phyloP scores from a whole-genome alignment of 1,140 invertebrate species.

The Hormaphis cornu region DNA sequence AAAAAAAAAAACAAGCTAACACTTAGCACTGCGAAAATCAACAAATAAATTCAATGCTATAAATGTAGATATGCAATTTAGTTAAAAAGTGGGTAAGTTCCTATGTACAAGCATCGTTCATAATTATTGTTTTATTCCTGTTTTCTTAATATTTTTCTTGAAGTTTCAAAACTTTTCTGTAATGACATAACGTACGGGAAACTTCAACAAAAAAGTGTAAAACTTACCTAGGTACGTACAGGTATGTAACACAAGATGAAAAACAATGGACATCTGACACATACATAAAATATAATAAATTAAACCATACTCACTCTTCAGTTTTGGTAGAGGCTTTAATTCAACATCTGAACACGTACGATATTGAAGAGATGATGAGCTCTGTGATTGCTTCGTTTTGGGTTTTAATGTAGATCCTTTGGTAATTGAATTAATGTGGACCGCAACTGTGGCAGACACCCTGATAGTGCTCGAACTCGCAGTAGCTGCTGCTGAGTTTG shows the following conservation, averaged over 20 bases:
- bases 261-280: too few relatives aligned
- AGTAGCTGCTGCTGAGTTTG: conserved; percentile 20
- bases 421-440: conserved; percentile 52
- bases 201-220: too few relatives aligned
- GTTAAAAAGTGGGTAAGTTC: too few relatives aligned
- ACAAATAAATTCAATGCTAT: neutral
- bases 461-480: neutral
- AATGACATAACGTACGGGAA: too few relatives aligned
- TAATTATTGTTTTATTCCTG: too few relatives aligned
- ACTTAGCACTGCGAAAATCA: too few relatives aligned
- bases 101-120: too few relatives aligned
- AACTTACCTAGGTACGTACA: too few relatives aligned
- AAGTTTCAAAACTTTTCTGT: too few relatives aligned
- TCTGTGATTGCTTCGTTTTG: conserved; percentile 50
- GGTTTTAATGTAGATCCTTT: conserved; percentile 44
- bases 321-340: conserved; percentile 47
- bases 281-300: neutral
- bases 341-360: conserved; percentile 49
- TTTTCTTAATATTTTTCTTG: too few relatives aligned
- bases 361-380: conserved; percentile 51
- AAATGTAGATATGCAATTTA: neutral
- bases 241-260: too few relatives aligned
- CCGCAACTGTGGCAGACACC: conserved; percentile 45
- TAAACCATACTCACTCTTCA: conserved; percentile 45
- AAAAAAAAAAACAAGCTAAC: neutral